Conservation (phyloP, 1,140 invertebrate genomes). For the Bombyx mori region DNA sequence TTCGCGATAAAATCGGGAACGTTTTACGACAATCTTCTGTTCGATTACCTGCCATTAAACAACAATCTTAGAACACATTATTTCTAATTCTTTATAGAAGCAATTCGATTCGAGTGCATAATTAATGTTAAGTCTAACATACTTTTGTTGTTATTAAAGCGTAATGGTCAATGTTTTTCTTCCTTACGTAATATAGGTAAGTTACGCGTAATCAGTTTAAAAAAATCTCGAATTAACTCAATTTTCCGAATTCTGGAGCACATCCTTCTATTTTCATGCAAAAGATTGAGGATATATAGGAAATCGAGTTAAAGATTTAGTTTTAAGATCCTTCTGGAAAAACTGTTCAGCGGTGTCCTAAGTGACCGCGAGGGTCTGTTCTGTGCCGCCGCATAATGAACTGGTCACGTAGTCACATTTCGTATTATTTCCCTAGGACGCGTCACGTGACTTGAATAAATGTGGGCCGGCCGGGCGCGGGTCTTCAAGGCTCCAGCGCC, state of each 20-base stretch:
- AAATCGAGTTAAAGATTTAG: too few species aligned
- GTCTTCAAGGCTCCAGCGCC: constrained; percentile 32
- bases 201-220: too few species aligned
- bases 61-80: constrained; percentile 53
- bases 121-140: too few species aligned
- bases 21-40: constrained; percentile 68
- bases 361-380: constrained; percentile 35
- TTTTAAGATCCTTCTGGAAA: constrained; percentile 5
- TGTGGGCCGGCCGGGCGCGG: constrained; percentile 34
- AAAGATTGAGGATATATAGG: too few species aligned
- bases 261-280: too few species aligned
- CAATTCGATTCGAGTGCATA: too few species aligned
- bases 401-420: constrained; percentile 70
- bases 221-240: too few species aligned
- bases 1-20: constrained; percentile 67
- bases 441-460: constrained; percentile 66
- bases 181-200: too few species aligned
- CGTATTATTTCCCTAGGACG: constrained; percentile 69
- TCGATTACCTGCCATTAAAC: constrained; percentile 66
- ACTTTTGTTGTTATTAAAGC: too few species aligned
- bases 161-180: too few species aligned
- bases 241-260: too few species aligned
- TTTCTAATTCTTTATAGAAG: not conserved
- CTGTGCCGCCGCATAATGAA: constrained; percentile 59
- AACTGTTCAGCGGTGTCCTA: constrained; percentile 20